A percentile compares a stretch with the other conserved stretches of the same genome.
Conservation (phyloP, 2,797 vertebrate genomes). For the Neosalanx taihuensis region DNA sequence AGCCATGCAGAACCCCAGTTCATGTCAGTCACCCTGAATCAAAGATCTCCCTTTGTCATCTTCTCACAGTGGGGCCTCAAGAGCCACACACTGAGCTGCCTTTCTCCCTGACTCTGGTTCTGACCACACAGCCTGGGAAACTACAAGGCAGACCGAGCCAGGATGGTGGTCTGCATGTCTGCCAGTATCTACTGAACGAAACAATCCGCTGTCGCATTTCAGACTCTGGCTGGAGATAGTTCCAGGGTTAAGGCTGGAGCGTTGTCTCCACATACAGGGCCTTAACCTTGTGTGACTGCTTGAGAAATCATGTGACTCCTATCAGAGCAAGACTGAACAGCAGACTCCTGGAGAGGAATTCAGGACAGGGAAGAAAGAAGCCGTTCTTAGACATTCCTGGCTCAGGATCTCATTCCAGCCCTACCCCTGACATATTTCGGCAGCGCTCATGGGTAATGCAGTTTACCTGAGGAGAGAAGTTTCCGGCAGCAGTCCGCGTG, state of each 20-base stretch:
- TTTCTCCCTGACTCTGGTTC: constrained; percentile 23
- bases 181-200: not conserved
- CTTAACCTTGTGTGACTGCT: constrained; percentile 3
- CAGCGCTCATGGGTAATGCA: not conserved
- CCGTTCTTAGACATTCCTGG: constrained; percentile 18
- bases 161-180: not conserved
- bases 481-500: constrained; percentile 97
- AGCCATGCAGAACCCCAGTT: constrained; percentile 5
- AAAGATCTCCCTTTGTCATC: constrained; percentile 40
- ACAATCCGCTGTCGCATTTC: not conserved
- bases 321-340: constrained; percentile 50
- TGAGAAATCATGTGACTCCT: constrained; percentile 54
- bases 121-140: constrained; percentile 19
- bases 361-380: constrained; percentile 27
- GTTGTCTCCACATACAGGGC: constrained; percentile 24
- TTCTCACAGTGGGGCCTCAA: constrained; percentile 25
- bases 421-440: not conserved
- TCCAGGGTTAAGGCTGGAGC: constrained; percentile 23
- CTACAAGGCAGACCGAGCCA: constrained; percentile 11
- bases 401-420: not conserved
- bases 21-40: constrained; percentile 35
- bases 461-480: constrained; percentile 80
- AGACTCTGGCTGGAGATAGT: constrained; percentile 15
- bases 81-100: constrained; percentile 28
- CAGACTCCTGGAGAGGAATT: constrained; percentile 39